A percentile compares a stretch with the other conserved stretches of the same genome.
Evolutionary conservation across 2,797 vertebrate genomes (phyloP).

Genomic region (Eidolon dupreanum): DNA sequence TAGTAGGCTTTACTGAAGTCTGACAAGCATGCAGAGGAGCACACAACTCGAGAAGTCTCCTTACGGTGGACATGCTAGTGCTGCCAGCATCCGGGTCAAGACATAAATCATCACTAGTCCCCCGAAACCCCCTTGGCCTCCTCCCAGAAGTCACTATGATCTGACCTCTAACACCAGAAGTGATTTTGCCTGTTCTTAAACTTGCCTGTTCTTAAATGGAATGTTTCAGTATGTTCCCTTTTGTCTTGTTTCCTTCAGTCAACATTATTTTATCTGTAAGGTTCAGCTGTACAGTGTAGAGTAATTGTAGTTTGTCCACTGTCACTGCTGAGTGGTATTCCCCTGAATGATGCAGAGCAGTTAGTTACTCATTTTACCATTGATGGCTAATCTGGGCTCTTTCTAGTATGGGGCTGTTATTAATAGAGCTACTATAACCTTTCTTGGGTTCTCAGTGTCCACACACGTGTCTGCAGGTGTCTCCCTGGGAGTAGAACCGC

Average conservation of each 20-base stretch:
- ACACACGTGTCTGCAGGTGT: neutral
- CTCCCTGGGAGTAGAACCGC: accelerated
- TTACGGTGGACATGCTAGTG: too few species aligned
- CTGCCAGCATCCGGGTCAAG: neutral
- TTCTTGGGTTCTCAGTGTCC: neutral
- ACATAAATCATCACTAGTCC: neutral
- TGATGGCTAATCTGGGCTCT: neutral
- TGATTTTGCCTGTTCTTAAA: neutral
- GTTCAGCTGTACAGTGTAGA: neutral
- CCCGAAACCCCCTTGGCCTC: neutral
- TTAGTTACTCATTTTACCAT: neutral
- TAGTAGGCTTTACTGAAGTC: neutral
- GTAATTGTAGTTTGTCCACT: accelerated
- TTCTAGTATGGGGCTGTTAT: too few species aligned
- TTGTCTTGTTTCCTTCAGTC: neutral
- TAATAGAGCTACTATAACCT: neutral
- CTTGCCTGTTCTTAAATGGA: neutral
- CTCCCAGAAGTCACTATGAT: neutral
- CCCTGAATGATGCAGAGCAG: neutral
- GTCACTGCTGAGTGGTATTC: neutral
- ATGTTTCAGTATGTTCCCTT: neutral
- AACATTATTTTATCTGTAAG: neutral
- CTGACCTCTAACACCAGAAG: neutral
- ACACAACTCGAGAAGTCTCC: neutral
- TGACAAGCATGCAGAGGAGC: accelerated